These are phyloP conservation scores for Sakesphorus luctuosus DNA, from an alignment of 2,113 vertebrate genomes.

Conservation along the genomic window DNA sequence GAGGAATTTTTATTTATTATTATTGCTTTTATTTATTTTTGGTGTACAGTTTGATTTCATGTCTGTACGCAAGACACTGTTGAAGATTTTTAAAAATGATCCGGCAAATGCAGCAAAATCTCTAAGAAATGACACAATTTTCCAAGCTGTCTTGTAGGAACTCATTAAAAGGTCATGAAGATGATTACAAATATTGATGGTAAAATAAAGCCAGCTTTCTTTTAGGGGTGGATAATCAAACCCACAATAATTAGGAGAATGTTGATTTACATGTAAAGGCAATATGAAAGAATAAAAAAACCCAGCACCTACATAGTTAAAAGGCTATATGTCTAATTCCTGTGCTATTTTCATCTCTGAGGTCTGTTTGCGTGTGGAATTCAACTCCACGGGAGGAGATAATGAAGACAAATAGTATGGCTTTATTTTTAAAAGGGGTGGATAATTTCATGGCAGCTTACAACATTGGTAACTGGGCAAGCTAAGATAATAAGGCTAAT, in stretches of 20 bases:
- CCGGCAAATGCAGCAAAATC: background rate
- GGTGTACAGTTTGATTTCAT: background rate
- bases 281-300: background rate
- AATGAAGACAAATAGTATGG: constrained; percentile 57
- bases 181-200: background rate
- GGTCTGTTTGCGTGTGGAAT: constrained; percentile 52
- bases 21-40: background rate
- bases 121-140: background rate
- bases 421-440: constrained; percentile 66
- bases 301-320: constrained; percentile 20
- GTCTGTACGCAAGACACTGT: background rate
- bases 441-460: constrained; percentile 68
- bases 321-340: constrained; percentile 17
- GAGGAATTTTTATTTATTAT: background rate
- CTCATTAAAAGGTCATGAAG: background rate
- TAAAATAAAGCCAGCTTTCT: background rate
- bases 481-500: constrained; percentile 64
- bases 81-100: background rate
- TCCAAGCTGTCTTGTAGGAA: background rate
- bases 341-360: constrained; percentile 40
- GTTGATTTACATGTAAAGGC: background rate
- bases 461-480: constrained; percentile 62
- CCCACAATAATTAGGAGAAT: background rate
- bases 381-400: constrained; percentile 45
- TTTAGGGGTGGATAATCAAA: background rate